Evolutionary conservation across 2,797 vertebrate species (phyloP).

Genomic region (Hoplostethus mediterraneus): DNA sequence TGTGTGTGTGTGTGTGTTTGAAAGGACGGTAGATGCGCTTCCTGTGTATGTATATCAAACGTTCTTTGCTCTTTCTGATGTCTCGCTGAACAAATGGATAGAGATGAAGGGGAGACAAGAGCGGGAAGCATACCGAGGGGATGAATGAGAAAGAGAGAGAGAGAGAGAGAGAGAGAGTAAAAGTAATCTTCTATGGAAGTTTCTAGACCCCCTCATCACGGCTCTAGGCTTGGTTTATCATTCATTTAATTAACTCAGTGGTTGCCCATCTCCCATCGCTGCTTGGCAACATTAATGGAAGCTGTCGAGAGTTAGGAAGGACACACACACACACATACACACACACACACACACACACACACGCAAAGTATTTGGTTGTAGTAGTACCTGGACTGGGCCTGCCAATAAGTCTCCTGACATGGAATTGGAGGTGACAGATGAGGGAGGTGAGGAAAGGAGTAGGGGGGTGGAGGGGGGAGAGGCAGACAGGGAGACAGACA

Average conservation of each 20-base stretch:
- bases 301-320: constrained; percentile 8
- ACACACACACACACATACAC: constrained; percentile 2
- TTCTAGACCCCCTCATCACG: constrained; percentile 10
- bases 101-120: constrained; percentile 8
- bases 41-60: constrained; percentile 10
- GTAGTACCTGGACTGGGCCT: constrained; percentile 24
- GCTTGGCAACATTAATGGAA: constrained; percentile 27
- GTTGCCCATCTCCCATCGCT: constrained; percentile 5
- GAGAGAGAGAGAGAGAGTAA: not conserved
- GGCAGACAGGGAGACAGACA: constrained; percentile 61
- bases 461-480: constrained; percentile 2
- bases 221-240: constrained; percentile 28
- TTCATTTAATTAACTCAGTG: constrained; percentile 27
- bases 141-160: constrained; percentile 18
- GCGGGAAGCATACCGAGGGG: not conserved
- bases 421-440: constrained; percentile 66
- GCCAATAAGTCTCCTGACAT: constrained; percentile 45
- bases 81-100: constrained; percentile 14
- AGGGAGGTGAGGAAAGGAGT: constrained; percentile 54
- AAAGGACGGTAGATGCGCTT: not conserved
- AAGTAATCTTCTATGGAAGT: constrained; percentile 8
- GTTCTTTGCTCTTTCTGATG: constrained; percentile 18
- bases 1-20: constrained; percentile 20
- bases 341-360: constrained; percentile 2
- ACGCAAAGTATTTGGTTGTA: constrained; percentile 9